Evolutionary conservation across 2,888 invertebrate genomes (phyloP).

Genomic region (Zaprionus lineosus): DNA sequence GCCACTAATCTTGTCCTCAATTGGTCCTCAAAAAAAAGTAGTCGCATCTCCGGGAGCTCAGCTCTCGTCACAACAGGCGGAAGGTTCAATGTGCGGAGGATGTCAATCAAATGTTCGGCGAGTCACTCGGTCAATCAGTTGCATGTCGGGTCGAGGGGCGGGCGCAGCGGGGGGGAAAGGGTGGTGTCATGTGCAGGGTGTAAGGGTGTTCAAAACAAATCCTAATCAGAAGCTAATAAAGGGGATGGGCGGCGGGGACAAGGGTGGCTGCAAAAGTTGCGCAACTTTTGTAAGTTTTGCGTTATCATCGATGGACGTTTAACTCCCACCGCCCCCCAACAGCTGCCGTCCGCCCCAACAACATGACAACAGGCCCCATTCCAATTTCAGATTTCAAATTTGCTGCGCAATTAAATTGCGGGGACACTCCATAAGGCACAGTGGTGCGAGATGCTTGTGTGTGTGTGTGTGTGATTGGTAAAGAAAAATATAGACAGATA

Average conservation of each 20-base stretch:
- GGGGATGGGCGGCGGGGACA: background rate
- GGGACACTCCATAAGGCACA: constrained; percentile 32
- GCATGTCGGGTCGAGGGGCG: background rate
- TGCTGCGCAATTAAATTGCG: constrained; percentile 46
- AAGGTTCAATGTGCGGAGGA: constrained; percentile 38
- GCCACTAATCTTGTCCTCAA: constrained; percentile 21
- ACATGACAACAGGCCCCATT: constrained; percentile 31
- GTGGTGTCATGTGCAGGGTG: background rate
- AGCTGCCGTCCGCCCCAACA: background rate
- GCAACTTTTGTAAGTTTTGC: constrained; percentile 45
- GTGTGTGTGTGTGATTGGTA: too few relatives aligned
- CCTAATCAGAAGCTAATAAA: constrained; percentile 57
- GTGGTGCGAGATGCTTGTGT: constrained; percentile 24
- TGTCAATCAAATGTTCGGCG: constrained; percentile 44
- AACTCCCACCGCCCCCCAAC: background rate
- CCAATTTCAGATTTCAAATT: constrained; percentile 43
- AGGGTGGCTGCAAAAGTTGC: constrained; percentile 43
- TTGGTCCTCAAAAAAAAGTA: constrained; percentile 10
- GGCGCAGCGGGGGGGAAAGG: background rate
- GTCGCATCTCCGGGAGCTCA: too few relatives aligned
- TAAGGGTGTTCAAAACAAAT: constrained; percentile 19
- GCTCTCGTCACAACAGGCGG: constrained; percentile 6
- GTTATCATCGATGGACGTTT: constrained; percentile 34
- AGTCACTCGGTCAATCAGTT: constrained; percentile 40
- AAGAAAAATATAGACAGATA: too few relatives aligned